A percentile compares a stretch with the other conserved stretches of the same genome.
These are phyloP conservation scores for Calyptommatus sinebrachiatus DNA, from an alignment of 2,113 vertebrate species.

Conservation along the genomic window DNA sequence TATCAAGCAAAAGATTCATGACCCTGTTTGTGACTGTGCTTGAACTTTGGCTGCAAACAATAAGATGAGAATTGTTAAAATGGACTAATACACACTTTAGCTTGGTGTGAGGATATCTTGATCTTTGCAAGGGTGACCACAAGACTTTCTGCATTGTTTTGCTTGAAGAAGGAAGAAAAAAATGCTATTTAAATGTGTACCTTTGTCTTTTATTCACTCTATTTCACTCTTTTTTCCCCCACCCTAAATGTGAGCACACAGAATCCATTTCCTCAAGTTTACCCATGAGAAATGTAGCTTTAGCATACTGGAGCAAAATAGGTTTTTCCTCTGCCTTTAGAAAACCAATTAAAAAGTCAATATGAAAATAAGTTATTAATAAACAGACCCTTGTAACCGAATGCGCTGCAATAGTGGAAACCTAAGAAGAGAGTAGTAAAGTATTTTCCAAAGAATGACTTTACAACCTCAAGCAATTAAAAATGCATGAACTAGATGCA, in stretches of 20 bases:
- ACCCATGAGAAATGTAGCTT: constrained; percentile 65
- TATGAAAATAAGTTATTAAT: constrained; percentile 71
- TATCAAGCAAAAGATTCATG: constrained; percentile 36
- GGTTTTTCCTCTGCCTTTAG: constrained; percentile 32
- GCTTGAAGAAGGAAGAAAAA: neutral
- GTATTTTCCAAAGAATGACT: constrained; percentile 69
- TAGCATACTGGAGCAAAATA: constrained; percentile 65
- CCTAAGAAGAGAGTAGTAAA: constrained; percentile 59
- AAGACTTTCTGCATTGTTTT: neutral
- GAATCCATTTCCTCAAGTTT: constrained; percentile 73
- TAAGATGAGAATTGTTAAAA: neutral
- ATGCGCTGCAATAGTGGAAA: constrained; percentile 56
- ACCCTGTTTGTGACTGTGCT: neutral
- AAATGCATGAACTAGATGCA: constrained; percentile 68
- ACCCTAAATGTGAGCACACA: constrained; percentile 41
- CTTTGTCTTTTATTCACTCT: constrained; percentile 47
- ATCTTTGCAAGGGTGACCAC: neutral
- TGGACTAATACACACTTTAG: no score
- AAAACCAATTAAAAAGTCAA: constrained; percentile 67
- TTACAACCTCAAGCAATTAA: constrained; percentile 73
- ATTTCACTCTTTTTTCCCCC: constrained; percentile 20
- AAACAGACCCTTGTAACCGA: constrained; percentile 70
- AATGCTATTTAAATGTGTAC: constrained; percentile 27
- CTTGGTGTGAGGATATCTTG: no score
- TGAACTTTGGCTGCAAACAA: neutral